Evolutionary conservation across 2,888 invertebrate species (phyloP).

Genomic region (Dynastes tityus): DNA sequence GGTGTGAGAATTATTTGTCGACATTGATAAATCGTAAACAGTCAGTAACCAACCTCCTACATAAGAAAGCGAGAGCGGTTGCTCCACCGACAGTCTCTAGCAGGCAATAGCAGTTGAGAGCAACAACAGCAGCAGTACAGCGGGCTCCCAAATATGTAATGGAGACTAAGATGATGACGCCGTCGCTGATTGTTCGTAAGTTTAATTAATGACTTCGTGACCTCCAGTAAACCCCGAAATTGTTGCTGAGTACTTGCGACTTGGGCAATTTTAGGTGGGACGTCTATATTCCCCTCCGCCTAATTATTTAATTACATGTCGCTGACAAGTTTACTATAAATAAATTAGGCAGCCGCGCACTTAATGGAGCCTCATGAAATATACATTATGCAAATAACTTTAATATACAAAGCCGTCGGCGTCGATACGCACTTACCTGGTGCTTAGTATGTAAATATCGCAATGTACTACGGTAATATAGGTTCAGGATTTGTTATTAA

Average conservation of each 20-base stretch:
- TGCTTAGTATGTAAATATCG: constrained; percentile 27
- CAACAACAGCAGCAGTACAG: constrained; percentile 13
- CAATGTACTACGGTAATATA: not conserved
- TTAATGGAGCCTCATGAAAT: constrained; percentile 51
- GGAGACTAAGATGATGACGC: constrained; percentile 41
- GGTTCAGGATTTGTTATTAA: not conserved
- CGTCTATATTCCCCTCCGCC: constrained; percentile 52
- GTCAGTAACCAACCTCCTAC: constrained; percentile 1
- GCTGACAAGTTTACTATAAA: constrained; percentile 55
- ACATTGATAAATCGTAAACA: constrained; percentile 36
- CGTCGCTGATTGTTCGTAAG: constrained; percentile 39
- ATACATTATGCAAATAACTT: constrained; percentile 40
- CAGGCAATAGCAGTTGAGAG: not conserved
- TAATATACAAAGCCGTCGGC: constrained; percentile 30
- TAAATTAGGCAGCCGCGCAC: constrained; percentile 52
- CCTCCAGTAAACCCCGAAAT: constrained; percentile 44
- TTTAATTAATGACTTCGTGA: constrained; percentile 48
- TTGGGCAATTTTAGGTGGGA: constrained; percentile 52
- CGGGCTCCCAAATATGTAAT: constrained; percentile 25
- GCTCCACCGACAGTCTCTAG: not conserved
- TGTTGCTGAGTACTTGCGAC: constrained; percentile 49
- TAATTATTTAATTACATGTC: constrained; percentile 55
- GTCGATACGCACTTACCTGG: constrained; percentile 34
- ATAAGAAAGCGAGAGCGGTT: constrained; percentile 19
- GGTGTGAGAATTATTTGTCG: not conserved